Evolutionary conservation across 2,888 invertebrate genomes (phyloP).

Genomic region (Protonemura montana): DNA sequence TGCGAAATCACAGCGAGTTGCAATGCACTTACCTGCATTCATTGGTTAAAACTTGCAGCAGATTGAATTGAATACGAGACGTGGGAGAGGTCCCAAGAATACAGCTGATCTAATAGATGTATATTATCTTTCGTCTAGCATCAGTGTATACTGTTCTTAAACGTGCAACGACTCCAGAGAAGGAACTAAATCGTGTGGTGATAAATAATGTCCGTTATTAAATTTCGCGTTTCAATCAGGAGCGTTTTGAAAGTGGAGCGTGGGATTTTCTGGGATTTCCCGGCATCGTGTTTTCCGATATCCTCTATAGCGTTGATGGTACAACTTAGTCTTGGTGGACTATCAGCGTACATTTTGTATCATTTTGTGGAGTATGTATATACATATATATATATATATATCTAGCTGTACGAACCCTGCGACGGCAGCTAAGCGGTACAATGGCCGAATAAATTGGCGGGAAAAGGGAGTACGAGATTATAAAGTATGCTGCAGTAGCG

Average conservation of each 20-base stretch:
- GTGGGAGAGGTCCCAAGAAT: background rate
- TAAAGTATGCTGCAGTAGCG: background rate
- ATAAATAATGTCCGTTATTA: constrained; percentile 4
- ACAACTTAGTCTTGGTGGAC: background rate
- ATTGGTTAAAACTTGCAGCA: background rate
- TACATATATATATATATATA: background rate
- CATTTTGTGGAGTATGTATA: background rate
- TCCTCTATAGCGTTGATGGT: background rate
- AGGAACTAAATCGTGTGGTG: background rate
- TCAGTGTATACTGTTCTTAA: background rate
- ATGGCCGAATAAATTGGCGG: background rate
- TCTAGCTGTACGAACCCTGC: background rate
- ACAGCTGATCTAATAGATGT: background rate
- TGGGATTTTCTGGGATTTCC: background rate
- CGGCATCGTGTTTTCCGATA: background rate
- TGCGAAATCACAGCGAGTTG: background rate
- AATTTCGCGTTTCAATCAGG: constrained; percentile 7
- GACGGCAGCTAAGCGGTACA: background rate
- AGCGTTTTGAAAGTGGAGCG: background rate
- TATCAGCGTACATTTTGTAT: background rate
- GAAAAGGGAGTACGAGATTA: background rate
- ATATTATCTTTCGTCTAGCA: background rate
- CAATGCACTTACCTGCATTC: background rate
- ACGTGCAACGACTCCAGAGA: background rate
- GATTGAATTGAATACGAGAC: background rate